Evolutionary conservation across 2,888 invertebrate species (phyloP).

Genomic region (Stenoptilia bipunctidactyla): DNA sequence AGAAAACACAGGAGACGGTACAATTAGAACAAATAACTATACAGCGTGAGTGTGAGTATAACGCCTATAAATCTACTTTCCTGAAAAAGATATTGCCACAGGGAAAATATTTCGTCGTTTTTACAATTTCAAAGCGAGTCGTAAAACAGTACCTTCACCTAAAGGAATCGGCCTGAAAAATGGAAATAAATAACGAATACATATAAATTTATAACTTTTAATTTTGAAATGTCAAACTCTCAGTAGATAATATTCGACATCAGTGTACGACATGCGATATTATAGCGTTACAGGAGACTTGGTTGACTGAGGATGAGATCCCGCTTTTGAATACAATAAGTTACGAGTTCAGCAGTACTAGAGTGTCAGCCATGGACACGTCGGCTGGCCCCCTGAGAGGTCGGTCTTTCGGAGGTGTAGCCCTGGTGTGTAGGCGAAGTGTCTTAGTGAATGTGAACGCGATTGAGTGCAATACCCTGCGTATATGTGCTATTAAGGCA

Average conservation of each 20-base stretch:
- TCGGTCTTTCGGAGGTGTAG: too few relatives aligned
- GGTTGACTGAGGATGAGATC: neutral
- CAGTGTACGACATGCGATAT: neutral
- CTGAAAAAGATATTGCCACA: neutral
- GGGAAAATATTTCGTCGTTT: neutral
- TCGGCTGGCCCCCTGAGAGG: too few relatives aligned
- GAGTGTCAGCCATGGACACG: too few relatives aligned
- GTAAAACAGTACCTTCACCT: neutral
- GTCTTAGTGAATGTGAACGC: too few relatives aligned
- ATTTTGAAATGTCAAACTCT: neutral
- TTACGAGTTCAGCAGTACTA: neutral
- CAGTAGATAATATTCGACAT: neutral
- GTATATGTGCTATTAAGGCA: too few relatives aligned
- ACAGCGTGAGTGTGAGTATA: neutral
- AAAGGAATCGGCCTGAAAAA: neutral
- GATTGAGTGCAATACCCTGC: too few relatives aligned
- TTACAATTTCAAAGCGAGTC: neutral
- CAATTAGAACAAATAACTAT: neutral
- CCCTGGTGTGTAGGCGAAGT: too few relatives aligned
- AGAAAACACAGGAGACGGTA: neutral
- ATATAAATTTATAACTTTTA: neutral
- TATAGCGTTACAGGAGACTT: neutral
- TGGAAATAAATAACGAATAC: neutral
- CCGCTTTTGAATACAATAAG: neutral
- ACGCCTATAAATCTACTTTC: neutral